Base-by-base conservation (phyloP, 2,113 vertebrate species). In the Lepus americanus region DNA sequence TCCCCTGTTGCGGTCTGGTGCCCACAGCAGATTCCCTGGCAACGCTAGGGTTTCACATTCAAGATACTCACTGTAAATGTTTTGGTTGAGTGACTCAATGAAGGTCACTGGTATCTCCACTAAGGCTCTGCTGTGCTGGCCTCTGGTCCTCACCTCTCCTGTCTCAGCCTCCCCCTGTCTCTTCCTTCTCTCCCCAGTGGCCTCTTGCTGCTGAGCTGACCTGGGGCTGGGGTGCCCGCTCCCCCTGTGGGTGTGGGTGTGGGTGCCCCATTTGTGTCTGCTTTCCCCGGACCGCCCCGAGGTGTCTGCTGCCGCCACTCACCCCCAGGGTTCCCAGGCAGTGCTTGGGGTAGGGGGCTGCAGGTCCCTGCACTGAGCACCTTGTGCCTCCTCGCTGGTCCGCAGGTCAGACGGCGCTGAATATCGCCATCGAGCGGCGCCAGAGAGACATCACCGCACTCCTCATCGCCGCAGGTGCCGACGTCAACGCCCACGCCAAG, bases 371-470 rank as follows among this genome's bases (percentile, higher is more conserved):
- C 9, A 0, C 89, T 63, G 55, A 89, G 73, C 0, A 2, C 61
- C 59, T 11, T 1, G 3, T 19, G 8, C 73, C 3, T 4, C 63
- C 55, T 27, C 0, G 0, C 5, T 0, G 0, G 27, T 97, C 51
- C 96, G 0, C 92, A 99, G 98, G 98, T 39, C 98, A 99, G 97
- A 98, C 98, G 0, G 98, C 98, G 51, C 94, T 99, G 44, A 99
- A 98, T 36, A 98, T 99, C 67, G 98, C 98, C 78, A 98, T 99
- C 11, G 98, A 99, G 95, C 98, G 98, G 91, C 97, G 98, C 67
- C 98, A 99, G 17, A 97, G 97, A 16, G 98, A 98, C 97, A 97
- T 99, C 73, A 97, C 98, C 0, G 97, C 97, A 17, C 94, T 89
- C 90, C 98, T 99, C n/a, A 98, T 99, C 16, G 97, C 97, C 4